Evolutionary conservation across 2,888 invertebrate genomes (phyloP).

Genomic region (Embidobia sp.): DNA sequence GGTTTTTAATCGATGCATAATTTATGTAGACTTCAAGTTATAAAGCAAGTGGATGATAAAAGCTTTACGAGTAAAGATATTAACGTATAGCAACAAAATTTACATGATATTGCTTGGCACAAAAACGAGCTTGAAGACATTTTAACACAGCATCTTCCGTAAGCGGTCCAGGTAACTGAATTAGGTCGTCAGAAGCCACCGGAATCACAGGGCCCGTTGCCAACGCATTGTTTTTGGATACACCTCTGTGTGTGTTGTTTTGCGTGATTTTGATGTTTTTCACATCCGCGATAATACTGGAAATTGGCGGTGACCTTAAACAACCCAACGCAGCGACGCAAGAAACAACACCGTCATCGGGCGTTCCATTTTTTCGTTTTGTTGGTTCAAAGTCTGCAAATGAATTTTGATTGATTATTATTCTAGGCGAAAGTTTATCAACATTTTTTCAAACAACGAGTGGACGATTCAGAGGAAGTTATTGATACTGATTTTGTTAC

Average conservation of each 20-base stretch:
- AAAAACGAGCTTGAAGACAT: constrained; percentile 94
- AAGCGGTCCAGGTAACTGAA: constrained; percentile 94
- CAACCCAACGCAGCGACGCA: constrained; percentile 79
- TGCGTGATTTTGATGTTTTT: constrained; percentile 74
- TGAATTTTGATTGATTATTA: not conserved
- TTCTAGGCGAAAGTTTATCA: too few relatives aligned
- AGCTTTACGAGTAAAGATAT: too few relatives aligned
- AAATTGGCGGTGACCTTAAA: constrained; percentile 76
- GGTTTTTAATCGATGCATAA: too few relatives aligned
- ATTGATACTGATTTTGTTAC: not conserved
- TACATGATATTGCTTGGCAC: constrained; percentile 93
- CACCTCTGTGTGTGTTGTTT: constrained; percentile 72
- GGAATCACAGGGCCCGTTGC: constrained; percentile 68
- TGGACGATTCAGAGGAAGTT: too few relatives aligned
- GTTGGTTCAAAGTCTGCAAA: constrained; percentile 75
- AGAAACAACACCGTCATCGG: constrained; percentile 79
- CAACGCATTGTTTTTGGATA: constrained; percentile 68
- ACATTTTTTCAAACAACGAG: too few relatives aligned
- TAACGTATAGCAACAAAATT: too few relatives aligned
- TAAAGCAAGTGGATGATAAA: too few relatives aligned
- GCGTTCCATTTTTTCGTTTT: constrained; percentile 75
- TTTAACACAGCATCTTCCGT: constrained; percentile 97
- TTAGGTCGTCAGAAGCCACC: constrained; percentile 91
- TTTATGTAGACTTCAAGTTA: too few relatives aligned
- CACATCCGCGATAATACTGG: constrained; percentile 78